Evolutionary conservation across 2,888 invertebrate species (phyloP).

Genomic region (Steinernema scapterisci): DNA sequence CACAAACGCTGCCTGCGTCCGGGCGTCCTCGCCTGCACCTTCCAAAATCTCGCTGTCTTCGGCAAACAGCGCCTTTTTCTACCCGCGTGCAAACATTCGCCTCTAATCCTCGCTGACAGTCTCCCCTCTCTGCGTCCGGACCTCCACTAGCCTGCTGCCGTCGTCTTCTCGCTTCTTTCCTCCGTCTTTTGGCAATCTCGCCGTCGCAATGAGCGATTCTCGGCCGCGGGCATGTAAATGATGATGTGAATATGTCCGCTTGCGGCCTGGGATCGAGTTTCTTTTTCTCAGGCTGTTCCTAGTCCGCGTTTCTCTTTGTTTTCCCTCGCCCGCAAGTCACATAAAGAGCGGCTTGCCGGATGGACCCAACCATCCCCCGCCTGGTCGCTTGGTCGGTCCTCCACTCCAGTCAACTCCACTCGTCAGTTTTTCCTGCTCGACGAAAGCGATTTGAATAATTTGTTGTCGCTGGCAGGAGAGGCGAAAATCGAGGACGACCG

Average conservation of each 20-base stretch:
- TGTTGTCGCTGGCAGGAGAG: conserved; percentile 1
- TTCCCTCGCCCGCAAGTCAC: background rate
- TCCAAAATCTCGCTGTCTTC: background rate
- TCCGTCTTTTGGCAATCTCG: no score
- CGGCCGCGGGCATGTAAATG: background rate
- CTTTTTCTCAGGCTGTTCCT: background rate
- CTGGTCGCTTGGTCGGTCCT: background rate
- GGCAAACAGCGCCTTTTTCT: background rate
- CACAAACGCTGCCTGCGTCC: no score
- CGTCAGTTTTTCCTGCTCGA: background rate
- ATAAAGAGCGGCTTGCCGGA: background rate
- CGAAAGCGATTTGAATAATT: conserved; percentile 29
- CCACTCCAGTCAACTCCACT: background rate
- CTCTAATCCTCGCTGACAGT: conserved; percentile 25
- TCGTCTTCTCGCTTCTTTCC: background rate
- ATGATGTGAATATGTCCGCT: background rate
- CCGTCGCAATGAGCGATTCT: background rate
- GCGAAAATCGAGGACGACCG: background rate
- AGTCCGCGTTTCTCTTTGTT: background rate
- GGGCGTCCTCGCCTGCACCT: background rate
- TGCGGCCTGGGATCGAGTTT: background rate
- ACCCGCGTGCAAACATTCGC: conserved; percentile 29
- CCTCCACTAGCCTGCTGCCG: background rate
- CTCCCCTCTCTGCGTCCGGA: background rate
- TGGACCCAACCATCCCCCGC: background rate